Evolutionary conservation across 2,888 invertebrate genomes (phyloP), one percentile per base, ranked within the genome.

Genomic region (Pseudococcus jackbeardsleyi): DNA sequence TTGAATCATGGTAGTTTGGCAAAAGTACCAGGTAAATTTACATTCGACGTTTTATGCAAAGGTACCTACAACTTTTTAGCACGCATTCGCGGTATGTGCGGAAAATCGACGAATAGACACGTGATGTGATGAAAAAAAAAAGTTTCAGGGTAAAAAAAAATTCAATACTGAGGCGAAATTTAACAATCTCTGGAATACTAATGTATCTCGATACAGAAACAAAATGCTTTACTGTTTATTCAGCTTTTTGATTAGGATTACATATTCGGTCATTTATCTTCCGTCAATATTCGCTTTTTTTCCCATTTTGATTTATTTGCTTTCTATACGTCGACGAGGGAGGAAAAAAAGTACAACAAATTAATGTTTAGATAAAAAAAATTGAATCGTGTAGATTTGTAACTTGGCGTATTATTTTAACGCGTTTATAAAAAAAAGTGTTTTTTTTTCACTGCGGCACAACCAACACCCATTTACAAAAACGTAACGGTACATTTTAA

Each of bases 211-310:
- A 82, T 82, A n/a, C 1, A 46, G 9, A 82, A 82, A 46, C 79
- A 42, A 46, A 72, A 72, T 72, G 79, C 46, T 82, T 82, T 19
- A 42, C 54, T 9, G 42, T 59, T 64, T 85, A 64, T 85, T 19
- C 46, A 85, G 85, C 42, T 39, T 64, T 84, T 33, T 54, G 85
- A 85, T 64, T 59, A 19, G 85, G 39, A 54, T 50, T 85, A 85
- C 85, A 22, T 39, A 50, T 54, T 64, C 64, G 85, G 64, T 85
- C 85, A 85, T 85, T 85, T 64, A 84, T 85, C 85, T 85, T 85
- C 85, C 33, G 64, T 42, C 85, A 64, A 85, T 85, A 64, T 85
- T 54, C 79, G n/a, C 22, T 72, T 42, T 64, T 85, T 85, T 64
- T 64, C 0, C 12, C 26, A 33, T 84, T 85, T 85, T 85, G 85